Percentiles rank a stretch among this genome's conserved stretches.
phyloP scores from a whole-genome alignment of 2,113 vertebrate species.

The Hymenochirus boettgeri region DNA sequence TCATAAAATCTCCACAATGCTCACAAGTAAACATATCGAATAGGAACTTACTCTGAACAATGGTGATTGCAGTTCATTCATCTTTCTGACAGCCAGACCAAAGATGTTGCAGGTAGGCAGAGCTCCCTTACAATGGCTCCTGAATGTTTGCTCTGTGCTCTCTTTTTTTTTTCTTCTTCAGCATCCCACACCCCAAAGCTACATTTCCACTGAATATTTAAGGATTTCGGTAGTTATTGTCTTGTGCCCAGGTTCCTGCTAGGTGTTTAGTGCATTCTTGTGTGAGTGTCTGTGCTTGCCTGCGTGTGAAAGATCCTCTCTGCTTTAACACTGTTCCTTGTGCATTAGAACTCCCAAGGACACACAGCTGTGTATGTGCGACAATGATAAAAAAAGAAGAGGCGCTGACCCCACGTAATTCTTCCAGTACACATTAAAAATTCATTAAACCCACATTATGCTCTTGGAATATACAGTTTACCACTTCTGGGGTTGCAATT shows the following conservation, averaged over 20 bases:
- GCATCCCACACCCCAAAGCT: slow-evolving; percentile 48
- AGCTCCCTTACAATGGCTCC: slow-evolving; percentile 54
- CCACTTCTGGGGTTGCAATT: slow-evolving; percentile 47
- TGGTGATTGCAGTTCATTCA: slow-evolving; percentile 55
- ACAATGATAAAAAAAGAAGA: slow-evolving; percentile 41
- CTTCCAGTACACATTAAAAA: slow-evolving; percentile 55
- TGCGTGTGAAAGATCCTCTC: slow-evolving; percentile 32
- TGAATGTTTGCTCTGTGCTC: slow-evolving; percentile 49
- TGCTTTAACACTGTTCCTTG: slow-evolving; percentile 48
- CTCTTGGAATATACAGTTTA: slow-evolving; percentile 47
- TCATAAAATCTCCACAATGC: not conserved
- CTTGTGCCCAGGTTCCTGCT: slow-evolving; percentile 46
- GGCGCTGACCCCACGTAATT: slow-evolving; percentile 49
- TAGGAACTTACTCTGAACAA: slow-evolving; percentile 62
- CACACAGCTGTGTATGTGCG: slow-evolving; percentile 50
- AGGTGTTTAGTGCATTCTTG: slow-evolving; percentile 44
- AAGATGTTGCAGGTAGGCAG: slow-evolving; percentile 54
- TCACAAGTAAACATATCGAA: slow-evolving; percentile 42
- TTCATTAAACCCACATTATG: slow-evolving; percentile 46
- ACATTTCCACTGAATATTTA: slow-evolving; percentile 47
- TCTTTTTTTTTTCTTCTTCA: slow-evolving; percentile 54
- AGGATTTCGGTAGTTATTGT: not conserved
- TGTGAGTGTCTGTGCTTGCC: not conserved
- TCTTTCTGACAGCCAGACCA: slow-evolving; percentile 54
- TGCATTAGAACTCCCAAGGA: slow-evolving; percentile 46